A percentile compares a stretch with the other conserved stretches of the same genome.
Conservation (phyloP, 1,140 invertebrate genomes). For the Drosophila lowei region DNA sequence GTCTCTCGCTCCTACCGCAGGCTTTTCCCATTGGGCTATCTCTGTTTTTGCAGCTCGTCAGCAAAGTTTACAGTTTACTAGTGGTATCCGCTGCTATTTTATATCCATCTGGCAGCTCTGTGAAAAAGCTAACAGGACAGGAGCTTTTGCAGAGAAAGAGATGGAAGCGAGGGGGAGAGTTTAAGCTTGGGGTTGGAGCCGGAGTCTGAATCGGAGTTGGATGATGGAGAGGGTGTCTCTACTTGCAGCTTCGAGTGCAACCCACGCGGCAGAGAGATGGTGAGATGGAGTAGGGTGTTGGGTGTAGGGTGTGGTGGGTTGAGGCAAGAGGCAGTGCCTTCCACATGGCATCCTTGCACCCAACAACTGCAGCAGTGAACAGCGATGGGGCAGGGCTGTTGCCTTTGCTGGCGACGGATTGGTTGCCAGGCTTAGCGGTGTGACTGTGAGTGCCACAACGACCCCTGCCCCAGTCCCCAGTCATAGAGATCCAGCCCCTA, state of each 20-base stretch:
- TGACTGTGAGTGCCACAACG: conserved; percentile 36
- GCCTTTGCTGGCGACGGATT: conserved; percentile 60
- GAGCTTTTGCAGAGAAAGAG: conserved; percentile 4
- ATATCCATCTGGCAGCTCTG: background rate
- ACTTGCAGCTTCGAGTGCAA: conserved; percentile 41
- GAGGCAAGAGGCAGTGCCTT: conserved; percentile 22
- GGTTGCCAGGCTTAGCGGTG: conserved; percentile 57
- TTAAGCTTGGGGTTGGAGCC: conserved; percentile 7
- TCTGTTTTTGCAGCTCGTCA: too few species aligned
- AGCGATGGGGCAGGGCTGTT: conserved; percentile 56
- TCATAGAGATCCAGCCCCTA: conserved; percentile 1
- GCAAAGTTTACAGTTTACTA: too few species aligned
- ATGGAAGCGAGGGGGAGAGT: conserved; percentile 1
- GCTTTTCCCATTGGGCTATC: too few species aligned
- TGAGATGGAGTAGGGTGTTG: too few species aligned
- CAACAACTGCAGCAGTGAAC: conserved; percentile 38
- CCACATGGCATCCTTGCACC: conserved; percentile 32
- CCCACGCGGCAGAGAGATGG: too few species aligned
- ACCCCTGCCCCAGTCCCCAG: background rate
- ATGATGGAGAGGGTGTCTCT: conserved; percentile 21
- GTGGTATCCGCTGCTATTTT: too few species aligned
- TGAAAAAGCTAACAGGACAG: background rate
- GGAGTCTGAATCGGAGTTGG: conserved; percentile 24
- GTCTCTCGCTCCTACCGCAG: too few species aligned
- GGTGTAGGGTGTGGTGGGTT: background rate